phyloP scores from a whole-genome alignment of 2,888 invertebrate genomes.

The Anthophora plumipes region DNA sequence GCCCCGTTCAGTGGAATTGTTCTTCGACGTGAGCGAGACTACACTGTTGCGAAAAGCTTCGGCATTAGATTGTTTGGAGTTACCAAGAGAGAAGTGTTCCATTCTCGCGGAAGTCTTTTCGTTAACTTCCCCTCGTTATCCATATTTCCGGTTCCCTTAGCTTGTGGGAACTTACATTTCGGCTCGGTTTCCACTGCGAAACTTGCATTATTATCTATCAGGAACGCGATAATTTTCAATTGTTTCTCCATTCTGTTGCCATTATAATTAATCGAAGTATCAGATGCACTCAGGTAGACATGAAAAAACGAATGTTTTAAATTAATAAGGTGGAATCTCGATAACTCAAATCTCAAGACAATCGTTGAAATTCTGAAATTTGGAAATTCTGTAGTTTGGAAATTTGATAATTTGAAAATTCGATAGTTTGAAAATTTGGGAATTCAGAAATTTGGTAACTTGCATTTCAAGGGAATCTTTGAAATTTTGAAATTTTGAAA shows the following conservation, averaged over 20 bases:
- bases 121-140: slow-evolving; percentile 28
- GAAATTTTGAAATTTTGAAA: too few relatives aligned
- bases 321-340: too few relatives aligned
- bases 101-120: slow-evolving; percentile 28
- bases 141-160: slow-evolving; percentile 2
- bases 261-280: too few relatives aligned
- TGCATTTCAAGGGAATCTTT: too few relatives aligned
- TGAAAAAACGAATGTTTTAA: too few relatives aligned
- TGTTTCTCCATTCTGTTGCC: not conserved
- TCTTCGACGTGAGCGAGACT: slow-evolving; percentile 2
- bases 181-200: not conserved
- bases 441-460: too few relatives aligned
- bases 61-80: slow-evolving; percentile 8
- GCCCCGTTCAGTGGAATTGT: slow-evolving; percentile 33
- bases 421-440: too few relatives aligned
- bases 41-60: slow-evolving; percentile 20
- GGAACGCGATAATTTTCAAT: not conserved
- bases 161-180: not conserved
- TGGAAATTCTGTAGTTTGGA: too few relatives aligned
- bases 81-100: not conserved
- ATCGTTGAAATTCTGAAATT: too few relatives aligned
- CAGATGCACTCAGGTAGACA: too few relatives aligned
- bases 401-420: too few relatives aligned
- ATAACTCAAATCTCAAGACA: too few relatives aligned
- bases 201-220: not conserved